Base-by-base conservation (phyloP, 2,888 invertebrate species). In the Polydrusus pterygomalis region DNA sequence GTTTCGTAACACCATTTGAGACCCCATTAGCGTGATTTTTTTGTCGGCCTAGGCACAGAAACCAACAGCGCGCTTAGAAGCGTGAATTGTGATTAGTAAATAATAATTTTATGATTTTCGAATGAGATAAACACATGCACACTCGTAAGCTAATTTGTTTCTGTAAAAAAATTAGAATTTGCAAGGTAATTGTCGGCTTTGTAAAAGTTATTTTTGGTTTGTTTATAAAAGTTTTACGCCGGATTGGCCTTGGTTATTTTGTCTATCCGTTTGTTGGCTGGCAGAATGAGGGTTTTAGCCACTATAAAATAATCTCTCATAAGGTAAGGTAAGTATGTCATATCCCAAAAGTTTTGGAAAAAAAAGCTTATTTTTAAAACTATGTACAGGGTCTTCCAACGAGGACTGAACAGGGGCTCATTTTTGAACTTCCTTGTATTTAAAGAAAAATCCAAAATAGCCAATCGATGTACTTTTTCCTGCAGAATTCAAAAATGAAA, bases 1-100 rank as follows among this genome's bases (percentile, higher is more conserved):
- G 63, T 69, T 74, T 25, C 18, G 56, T 56, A 74, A 74, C 17
- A 8, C 0, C 58, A 25, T 58, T 63, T 45, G 65, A 43, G 69
- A 58, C 34, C 40, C 56, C 45, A 18, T 58, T 58, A 25, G 0
- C 8, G 25, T 20, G 5, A 10, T 25, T 49, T 45, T 49, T 65
- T 20, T 30, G 15, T 15, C n/a, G 49, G n/a, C 43, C 10, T 47
- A 47, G 25, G 20, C 25, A 34, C 10, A 34, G 34, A 25, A 54
- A 54, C 20, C 25, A 54, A 25, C 54, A 20, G 54, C 54, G 25
- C 47, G 13, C 43, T 51, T 18, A 17, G 17, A 51, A 51, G 51
- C 51, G 18, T 18, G 51, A 51, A 51, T 11, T 25, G 54, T 34
- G 56, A 56, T 56, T 56, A 30, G 56, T 34, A 25, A 56, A 56